These are phyloP conservation scores for Campoplex capitator DNA, from an alignment of 2,888 invertebrate genomes.

Conservation along the genomic window DNA sequence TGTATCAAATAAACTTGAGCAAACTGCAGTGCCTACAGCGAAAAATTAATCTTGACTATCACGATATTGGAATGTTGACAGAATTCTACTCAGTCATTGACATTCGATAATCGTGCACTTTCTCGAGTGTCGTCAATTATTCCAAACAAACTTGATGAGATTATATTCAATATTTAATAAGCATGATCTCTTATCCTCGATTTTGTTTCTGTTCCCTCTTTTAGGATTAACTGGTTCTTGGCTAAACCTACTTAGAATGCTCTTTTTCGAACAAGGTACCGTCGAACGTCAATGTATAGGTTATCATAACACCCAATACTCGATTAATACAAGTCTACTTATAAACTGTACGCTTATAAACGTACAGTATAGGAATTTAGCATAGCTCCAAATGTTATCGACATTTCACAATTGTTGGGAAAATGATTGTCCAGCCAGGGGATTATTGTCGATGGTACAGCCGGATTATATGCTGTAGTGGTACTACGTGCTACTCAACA, in stretches of 20 bases:
- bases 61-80: background rate
- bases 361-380: slow-evolving; percentile 63
- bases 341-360: slow-evolving; percentile 6
- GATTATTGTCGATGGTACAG: slow-evolving; percentile 68
- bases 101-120: background rate
- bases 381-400: slow-evolving; percentile 65
- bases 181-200: background rate
- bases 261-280: background rate
- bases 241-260: background rate
- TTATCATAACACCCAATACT: slow-evolving; percentile 33
- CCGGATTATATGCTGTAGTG: slow-evolving; percentile 66
- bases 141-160: background rate
- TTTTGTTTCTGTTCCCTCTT: background rate
- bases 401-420: slow-evolving; percentile 63
- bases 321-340: slow-evolving; percentile 23
- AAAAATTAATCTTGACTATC: background rate
- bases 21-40: background rate
- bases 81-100: background rate
- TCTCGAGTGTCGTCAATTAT: background rate
- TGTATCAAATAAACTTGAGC: too few species aligned
- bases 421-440: slow-evolving; percentile 70
- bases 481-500: slow-evolving; percentile 50
- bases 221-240: background rate
- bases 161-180: background rate
- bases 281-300: background rate